phyloP scores from a whole-genome alignment of 2,888 invertebrate species.

The Caenorhabditis uteleia region DNA sequence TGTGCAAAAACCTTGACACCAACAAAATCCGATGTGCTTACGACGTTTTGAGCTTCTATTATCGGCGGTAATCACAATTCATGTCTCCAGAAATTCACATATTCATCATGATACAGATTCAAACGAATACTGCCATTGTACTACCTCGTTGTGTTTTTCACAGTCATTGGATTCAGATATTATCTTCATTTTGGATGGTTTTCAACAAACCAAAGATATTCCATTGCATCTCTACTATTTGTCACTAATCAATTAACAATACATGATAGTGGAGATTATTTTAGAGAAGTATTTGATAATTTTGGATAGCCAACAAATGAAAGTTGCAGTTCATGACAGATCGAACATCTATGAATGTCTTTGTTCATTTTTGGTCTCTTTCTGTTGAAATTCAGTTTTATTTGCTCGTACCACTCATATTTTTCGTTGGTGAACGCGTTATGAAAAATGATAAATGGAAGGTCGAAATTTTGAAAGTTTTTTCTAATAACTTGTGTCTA shows the following conservation, averaged over 20 bases:
- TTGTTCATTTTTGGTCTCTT: conserved; percentile 39
- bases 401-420: conserved; percentile 27
- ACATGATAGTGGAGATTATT: conserved; percentile 25
- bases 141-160: conserved; percentile 15
- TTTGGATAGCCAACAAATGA: no score
- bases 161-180: conserved; percentile 7
- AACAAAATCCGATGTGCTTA: neutral
- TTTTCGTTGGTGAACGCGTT: conserved; percentile 10
- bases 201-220: conserved; percentile 15
- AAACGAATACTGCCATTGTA: conserved; percentile 28
- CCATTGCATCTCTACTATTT: conserved; percentile 12
- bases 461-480: no score
- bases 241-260: conserved; percentile 27
- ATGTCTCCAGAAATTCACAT: no score
- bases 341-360: conserved; percentile 28
- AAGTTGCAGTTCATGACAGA: conserved; percentile 12
- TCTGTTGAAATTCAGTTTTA: conserved; percentile 40
- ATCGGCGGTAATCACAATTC: no score
- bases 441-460: no score
- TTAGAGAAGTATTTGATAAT: conserved; percentile 36
- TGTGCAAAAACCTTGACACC: neutral
- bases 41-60: conserved; percentile 4
- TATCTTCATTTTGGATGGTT: conserved; percentile 11
- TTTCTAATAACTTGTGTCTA: no score
- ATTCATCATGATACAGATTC: no score